Evolutionary conservation across 2,888 invertebrate genomes (phyloP).

Genomic region (Drosophila koepferae): DNA sequence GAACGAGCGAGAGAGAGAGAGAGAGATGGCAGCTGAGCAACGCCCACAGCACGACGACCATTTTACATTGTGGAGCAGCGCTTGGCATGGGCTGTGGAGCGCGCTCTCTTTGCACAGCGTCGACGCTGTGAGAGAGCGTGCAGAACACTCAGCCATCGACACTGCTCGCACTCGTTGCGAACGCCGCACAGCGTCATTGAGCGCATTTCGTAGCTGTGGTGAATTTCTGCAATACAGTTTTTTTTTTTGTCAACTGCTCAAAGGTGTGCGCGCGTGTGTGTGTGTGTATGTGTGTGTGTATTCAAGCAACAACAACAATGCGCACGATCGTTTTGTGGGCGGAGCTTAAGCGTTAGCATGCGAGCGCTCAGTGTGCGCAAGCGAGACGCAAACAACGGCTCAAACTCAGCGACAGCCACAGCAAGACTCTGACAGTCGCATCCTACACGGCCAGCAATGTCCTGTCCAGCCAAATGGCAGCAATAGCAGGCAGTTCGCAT

Average conservation of each 20-base stretch:
- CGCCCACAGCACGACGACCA: constrained; percentile 74
- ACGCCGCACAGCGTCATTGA: constrained; percentile 25
- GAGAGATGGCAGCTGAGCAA: constrained; percentile 64
- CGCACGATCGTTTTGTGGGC: constrained; percentile 74
- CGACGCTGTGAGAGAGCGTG: constrained; percentile 54
- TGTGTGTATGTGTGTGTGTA: neutral
- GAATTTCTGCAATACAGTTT: constrained; percentile 53
- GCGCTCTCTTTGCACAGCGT: constrained; percentile 47
- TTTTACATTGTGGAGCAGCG: constrained; percentile 65
- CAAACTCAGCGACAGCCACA: constrained; percentile 12
- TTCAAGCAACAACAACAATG: constrained; percentile 51
- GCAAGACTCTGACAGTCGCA: constrained; percentile 18
- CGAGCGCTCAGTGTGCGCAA: constrained; percentile 30
- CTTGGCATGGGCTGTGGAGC: constrained; percentile 44
- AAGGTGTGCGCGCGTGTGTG: neutral
- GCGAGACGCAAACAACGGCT: constrained; percentile 54
- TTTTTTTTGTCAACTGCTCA: constrained; percentile 49
- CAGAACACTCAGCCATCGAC: constrained; percentile 30
- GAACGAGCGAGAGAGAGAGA: neutral
- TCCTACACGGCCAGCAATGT: constrained; percentile 27
- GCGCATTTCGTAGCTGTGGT: constrained; percentile 54
- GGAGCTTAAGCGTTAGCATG: constrained; percentile 50
- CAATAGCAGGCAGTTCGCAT: constrained; percentile 10
- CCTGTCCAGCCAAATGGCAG: constrained; percentile 23
- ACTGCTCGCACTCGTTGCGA: constrained; percentile 46